Percentiles rank a stretch among this genome's conserved stretches.
phyloP scores from a whole-genome alignment of 2,888 invertebrate genomes.

The Protonemura montana region DNA sequence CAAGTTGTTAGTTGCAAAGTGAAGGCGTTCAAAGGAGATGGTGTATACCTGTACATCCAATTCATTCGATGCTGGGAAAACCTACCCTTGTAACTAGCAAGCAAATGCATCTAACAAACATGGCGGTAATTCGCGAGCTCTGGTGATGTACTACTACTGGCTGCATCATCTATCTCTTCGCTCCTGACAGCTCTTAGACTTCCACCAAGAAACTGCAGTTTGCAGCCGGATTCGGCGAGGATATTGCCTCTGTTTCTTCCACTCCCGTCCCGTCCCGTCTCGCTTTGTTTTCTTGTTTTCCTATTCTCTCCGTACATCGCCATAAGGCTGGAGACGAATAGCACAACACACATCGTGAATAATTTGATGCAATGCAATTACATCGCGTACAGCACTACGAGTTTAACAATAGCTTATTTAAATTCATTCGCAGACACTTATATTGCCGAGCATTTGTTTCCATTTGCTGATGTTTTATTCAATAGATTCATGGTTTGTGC shows the following conservation, averaged over 20 bases:
- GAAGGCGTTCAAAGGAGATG: not conserved
- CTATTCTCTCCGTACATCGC: too few relatives aligned
- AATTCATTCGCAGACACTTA: conserved; percentile 7
- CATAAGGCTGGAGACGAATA: too few relatives aligned
- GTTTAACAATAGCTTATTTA: not conserved
- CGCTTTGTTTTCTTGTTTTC: not conserved
- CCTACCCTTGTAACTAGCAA: not conserved
- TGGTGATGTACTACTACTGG: not conserved
- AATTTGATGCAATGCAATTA: not conserved
- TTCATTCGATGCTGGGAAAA: not conserved
- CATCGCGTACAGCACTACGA: not conserved
- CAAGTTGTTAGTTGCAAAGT: not conserved
- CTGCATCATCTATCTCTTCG: not conserved
- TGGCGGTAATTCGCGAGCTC: not conserved
- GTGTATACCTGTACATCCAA: not conserved
- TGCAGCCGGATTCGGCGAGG: not conserved
- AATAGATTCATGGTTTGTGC: not conserved
- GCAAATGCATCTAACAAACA: not conserved
- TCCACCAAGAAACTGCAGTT: not conserved
- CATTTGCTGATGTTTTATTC: conserved; percentile 3
- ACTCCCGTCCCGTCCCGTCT: not conserved
- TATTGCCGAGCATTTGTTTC: not conserved
- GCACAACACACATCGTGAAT: not conserved
- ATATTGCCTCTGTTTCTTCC: not conserved
- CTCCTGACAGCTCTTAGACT: not conserved